Evolutionary conservation across 2,797 vertebrate genomes (phyloP).

Genomic region (Rallus crepitans): DNA sequence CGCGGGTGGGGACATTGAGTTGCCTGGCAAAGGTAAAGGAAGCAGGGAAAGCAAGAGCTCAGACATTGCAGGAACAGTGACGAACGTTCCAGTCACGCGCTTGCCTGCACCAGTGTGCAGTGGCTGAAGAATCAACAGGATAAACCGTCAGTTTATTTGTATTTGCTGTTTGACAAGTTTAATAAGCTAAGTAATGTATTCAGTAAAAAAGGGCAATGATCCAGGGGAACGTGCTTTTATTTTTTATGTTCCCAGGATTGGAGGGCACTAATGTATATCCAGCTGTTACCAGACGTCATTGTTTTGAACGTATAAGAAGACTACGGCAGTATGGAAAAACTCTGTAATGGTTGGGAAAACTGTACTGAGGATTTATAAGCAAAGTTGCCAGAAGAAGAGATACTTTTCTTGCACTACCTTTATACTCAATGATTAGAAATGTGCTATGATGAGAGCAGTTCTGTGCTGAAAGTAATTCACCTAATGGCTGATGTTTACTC

Average conservation of each 20-base stretch:
- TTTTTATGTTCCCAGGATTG: not conserved
- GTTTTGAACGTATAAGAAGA: not conserved
- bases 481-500: not conserved
- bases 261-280: not conserved
- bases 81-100: not conserved
- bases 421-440: not conserved
- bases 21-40: not conserved
- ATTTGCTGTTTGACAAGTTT: slow-evolving; percentile 68
- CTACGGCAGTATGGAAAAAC: not conserved
- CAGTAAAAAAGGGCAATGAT: not conserved
- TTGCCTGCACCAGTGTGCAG: not conserved
- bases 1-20: not conserved
- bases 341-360: not conserved
- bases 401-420: not conserved
- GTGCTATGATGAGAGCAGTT: not conserved
- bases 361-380: not conserved
- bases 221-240: not conserved
- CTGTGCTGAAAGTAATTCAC: not conserved
- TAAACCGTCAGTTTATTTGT: slow-evolving; percentile 43
- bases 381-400: not conserved
- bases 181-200: slow-evolving; percentile 60
- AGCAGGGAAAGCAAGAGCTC: not conserved
- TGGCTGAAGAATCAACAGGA: slow-evolving; percentile 9
- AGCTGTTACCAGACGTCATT: not conserved
- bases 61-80: not conserved